Evolutionary conservation across 2,888 invertebrate genomes (phyloP).

Genomic region (Terebella lapidaria): DNA sequence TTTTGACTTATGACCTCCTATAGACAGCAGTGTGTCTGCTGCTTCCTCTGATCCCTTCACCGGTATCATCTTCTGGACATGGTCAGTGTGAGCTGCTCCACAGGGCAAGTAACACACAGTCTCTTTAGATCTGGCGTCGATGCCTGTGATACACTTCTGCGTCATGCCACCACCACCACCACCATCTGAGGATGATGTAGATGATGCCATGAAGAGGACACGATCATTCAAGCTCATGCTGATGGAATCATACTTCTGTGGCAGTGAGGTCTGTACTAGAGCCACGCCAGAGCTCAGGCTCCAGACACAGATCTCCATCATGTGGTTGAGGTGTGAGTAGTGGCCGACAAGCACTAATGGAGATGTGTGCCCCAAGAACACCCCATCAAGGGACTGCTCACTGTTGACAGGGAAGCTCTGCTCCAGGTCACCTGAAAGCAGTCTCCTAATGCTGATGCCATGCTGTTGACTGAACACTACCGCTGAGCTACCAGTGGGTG

Average conservation of each 20-base stretch:
- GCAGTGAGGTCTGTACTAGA: constrained; percentile 12
- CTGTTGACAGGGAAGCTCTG: constrained; percentile 15
- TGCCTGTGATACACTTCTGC: constrained; percentile 15
- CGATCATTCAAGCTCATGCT: constrained; percentile 13
- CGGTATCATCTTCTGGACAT: neutral
- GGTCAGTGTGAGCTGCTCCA: neutral
- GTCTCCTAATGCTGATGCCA: constrained; percentile 15
- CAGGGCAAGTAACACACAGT: constrained; percentile 5
- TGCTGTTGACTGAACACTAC: constrained; percentile 15
- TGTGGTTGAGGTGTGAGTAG: constrained; percentile 23
- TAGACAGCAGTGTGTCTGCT: constrained; percentile 7
- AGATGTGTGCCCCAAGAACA: constrained; percentile 11
- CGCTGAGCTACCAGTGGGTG: constrained; percentile 2
- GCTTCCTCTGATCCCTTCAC: neutral
- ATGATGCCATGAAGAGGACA: constrained; percentile 11
- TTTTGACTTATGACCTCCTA: constrained; percentile 13
- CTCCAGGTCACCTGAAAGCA: constrained; percentile 17
- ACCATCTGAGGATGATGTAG: neutral
- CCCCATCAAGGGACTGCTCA: constrained; percentile 16
- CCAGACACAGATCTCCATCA: constrained; percentile 20
- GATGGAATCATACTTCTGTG: constrained; percentile 18
- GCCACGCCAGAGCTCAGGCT: constrained; percentile 21
- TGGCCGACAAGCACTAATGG: constrained; percentile 21
- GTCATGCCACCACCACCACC: neutral
- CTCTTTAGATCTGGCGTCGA: constrained; percentile 14